Conservation (phyloP, 2,797 vertebrate genomes). For the Silurus aristotelis region DNA sequence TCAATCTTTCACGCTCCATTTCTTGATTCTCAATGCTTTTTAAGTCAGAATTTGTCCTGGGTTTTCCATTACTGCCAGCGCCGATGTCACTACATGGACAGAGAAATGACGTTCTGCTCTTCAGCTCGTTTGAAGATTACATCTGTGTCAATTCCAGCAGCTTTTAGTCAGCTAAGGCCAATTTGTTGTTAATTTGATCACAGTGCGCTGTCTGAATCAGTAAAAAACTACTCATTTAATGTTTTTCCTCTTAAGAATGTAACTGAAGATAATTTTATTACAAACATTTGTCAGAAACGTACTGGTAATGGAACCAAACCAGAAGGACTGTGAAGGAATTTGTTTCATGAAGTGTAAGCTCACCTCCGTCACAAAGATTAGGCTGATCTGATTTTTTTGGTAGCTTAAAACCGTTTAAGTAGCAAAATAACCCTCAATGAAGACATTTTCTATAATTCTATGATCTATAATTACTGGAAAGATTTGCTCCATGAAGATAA, state of each 20-base stretch:
- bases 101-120: not conserved
- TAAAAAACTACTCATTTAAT: not conserved
- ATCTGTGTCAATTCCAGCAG: not conserved
- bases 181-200: not conserved
- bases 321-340: too few relatives aligned
- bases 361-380: too few relatives aligned
- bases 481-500: too few relatives aligned
- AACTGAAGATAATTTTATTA: not conserved
- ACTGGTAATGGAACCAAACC: too few relatives aligned
- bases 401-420: too few relatives aligned
- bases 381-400: too few relatives aligned
- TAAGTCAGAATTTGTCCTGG: constrained; percentile 40
- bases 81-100: not conserved
- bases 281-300: not conserved
- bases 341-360: too few relatives aligned
- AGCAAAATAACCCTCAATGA: too few relatives aligned
- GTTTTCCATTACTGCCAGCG: constrained; percentile 51
- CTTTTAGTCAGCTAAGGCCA: not conserved
- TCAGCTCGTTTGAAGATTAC: not conserved
- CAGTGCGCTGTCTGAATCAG: not conserved
- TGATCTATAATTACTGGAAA: too few relatives aligned
- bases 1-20: constrained; percentile 65
- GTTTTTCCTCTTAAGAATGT: not conserved
- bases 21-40: constrained; percentile 56
- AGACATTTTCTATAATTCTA: too few relatives aligned